A percentile compares a stretch with the other conserved stretches of the same genome.
phyloP scores from a whole-genome alignment of 1,140 invertebrate genomes.

The Drosophila lacteicornis region DNA sequence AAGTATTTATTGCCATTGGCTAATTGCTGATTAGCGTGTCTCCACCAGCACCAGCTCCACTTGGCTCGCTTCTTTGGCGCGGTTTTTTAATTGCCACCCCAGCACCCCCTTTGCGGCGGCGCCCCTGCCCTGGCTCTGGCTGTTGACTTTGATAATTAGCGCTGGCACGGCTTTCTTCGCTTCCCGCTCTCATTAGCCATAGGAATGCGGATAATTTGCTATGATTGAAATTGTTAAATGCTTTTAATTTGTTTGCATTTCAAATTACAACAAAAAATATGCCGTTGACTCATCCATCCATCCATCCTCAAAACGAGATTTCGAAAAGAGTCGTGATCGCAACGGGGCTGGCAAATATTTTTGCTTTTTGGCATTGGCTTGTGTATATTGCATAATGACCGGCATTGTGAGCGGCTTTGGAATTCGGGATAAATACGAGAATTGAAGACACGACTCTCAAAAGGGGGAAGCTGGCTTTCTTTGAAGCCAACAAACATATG shows the following conservation, averaged over 20 bases:
- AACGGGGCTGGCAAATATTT: slow-evolving; percentile 13
- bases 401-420: slow-evolving; percentile 20
- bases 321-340: slow-evolving; percentile 23
- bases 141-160: slow-evolving; percentile 74
- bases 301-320: slow-evolving; percentile 15
- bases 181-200: slow-evolving; percentile 63
- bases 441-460: no score
- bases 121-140: background rate
- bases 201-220: slow-evolving; percentile 77
- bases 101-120: background rate
- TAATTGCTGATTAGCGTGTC: slow-evolving; percentile 78
- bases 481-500: slow-evolving; percentile 2
- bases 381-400: slow-evolving; percentile 35
- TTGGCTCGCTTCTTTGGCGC: slow-evolving; percentile 47
- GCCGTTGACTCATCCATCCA: slow-evolving; percentile 38
- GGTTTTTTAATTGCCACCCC: slow-evolving; percentile 39
- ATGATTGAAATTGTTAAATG: slow-evolving; percentile 78
- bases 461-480: background rate
- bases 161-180: slow-evolving; percentile 35
- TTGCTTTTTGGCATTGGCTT: slow-evolving; percentile 29
- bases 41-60: slow-evolving; percentile 21
- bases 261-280: slow-evolving; percentile 44
- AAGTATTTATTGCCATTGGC: slow-evolving; percentile 70
- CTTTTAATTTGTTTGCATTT: slow-evolving; percentile 79
- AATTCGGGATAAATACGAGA: slow-evolving; percentile 7